Percentiles rank a stretch among this genome's conserved stretches.
Conservation (phyloP, 2,888 invertebrate genomes). For the Steinernema carpocapsae region DNA sequence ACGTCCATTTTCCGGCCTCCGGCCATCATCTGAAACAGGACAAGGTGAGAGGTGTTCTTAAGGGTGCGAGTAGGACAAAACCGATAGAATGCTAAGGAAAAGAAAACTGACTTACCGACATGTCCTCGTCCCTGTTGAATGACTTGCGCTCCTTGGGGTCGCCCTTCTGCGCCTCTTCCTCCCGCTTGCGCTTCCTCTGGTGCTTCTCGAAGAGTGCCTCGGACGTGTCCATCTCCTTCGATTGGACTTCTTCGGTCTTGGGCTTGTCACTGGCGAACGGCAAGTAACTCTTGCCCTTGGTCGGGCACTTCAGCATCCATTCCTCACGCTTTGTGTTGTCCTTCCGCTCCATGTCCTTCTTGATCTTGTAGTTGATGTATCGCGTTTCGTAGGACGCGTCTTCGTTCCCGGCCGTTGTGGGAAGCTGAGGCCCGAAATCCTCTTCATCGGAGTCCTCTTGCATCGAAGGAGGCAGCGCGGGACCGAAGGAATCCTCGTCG, state of each 20-base stretch:
- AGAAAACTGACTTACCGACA: constrained; percentile 5
- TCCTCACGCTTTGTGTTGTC: constrained; percentile 3
- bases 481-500: constrained; percentile 6
- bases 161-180: neutral
- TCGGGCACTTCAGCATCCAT: constrained; percentile 18
- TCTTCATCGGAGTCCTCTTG: neutral
- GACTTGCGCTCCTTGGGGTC: constrained; percentile 4
- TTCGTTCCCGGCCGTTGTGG: neutral
- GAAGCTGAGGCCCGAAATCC: neutral
- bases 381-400: neutral
- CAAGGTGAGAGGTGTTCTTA: neutral
- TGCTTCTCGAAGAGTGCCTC: neutral
- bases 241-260: neutral
- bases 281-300: constrained; percentile 1
- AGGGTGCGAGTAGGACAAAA: neutral
- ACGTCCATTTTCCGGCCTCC: constrained; percentile 1
- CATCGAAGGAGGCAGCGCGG: neutral
- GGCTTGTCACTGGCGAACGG: neutral
- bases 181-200: neutral
- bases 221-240: neutral
- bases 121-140: constrained; percentile 13
- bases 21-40: neutral
- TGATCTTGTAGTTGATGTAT: constrained; percentile 3
- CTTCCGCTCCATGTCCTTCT: neutral
- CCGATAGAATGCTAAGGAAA: neutral